phyloP scores from a whole-genome alignment of 1,140 invertebrate species.

The Tribolium madens region DNA sequence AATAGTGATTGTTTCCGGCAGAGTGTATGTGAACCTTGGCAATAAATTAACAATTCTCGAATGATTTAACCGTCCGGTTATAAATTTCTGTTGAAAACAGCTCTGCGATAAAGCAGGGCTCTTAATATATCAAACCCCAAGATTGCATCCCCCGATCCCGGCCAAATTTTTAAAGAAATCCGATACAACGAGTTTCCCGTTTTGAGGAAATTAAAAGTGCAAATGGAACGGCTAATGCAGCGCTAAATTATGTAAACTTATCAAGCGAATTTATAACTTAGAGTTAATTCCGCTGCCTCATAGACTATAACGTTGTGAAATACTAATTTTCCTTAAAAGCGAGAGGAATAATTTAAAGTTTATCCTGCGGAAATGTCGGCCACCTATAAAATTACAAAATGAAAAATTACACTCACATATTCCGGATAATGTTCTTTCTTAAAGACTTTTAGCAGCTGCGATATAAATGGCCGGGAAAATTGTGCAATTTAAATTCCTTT shows the following conservation, averaged over 20 bases:
- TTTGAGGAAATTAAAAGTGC: neutral
- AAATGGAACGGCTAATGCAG: constrained; percentile 12
- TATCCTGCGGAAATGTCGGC: constrained; percentile 12
- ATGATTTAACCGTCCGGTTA: constrained; percentile 27
- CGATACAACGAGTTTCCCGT: neutral
- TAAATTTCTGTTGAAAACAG: constrained; percentile 32
- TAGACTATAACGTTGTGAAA: constrained; percentile 35
- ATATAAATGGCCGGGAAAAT: constrained; percentile 40
- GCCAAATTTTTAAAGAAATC: neutral
- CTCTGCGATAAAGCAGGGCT: constrained; percentile 12
- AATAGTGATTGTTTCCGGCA: neutral
- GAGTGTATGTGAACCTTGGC: neutral
- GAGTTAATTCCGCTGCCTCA: constrained; percentile 16
- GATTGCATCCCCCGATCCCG: constrained; percentile 1
- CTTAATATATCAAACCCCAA: constrained; percentile 37
- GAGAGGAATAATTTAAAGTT: constrained; percentile 39
- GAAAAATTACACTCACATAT: constrained; percentile 41
- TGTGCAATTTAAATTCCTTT: constrained; percentile 43
- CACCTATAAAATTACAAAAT: constrained; percentile 33
- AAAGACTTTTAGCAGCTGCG: constrained; percentile 41
- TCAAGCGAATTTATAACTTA: constrained; percentile 16
- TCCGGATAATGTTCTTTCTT: constrained; percentile 42
- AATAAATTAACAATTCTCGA: constrained; percentile 34
- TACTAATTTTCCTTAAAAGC: constrained; percentile 29
- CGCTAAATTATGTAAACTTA: constrained; percentile 28